A percentile compares a stretch with the other conserved stretches of the same genome.
Evolutionary conservation across 2,797 vertebrate species (phyloP).

Genomic region (Synanceia verrucosa): DNA sequence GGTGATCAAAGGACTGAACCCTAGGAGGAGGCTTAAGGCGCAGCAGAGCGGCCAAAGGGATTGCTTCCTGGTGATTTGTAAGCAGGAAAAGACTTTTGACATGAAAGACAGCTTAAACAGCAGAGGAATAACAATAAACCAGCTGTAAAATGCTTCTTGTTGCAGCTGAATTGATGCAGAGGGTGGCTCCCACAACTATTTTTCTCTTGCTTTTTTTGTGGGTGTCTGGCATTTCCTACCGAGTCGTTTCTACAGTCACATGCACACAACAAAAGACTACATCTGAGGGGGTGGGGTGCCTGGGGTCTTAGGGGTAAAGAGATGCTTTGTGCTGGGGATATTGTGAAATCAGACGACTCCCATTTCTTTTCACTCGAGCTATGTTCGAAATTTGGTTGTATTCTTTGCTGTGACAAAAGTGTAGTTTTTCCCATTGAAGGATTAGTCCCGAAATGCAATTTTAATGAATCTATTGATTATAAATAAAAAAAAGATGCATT

Average conservation of each 20-base stretch:
- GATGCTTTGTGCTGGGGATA: conserved; percentile 72
- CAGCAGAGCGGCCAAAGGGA: conserved; percentile 83
- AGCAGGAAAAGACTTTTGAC: conserved; percentile 95
- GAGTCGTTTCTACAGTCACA: conserved; percentile 88
- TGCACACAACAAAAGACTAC: conserved; percentile 86
- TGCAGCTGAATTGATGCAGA: conserved; percentile 87
- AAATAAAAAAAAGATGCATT: conserved; percentile 23
- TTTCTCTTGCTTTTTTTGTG: conserved; percentile 74
- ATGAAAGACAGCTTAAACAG: conserved; percentile 91
- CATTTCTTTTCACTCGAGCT: conserved; percentile 68
- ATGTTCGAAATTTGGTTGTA: conserved; percentile 69
- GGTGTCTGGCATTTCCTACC: conserved; percentile 84
- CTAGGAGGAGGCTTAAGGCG: conserved; percentile 84
- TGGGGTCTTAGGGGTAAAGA: conserved; percentile 77
- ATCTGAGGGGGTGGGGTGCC: conserved; percentile 84
- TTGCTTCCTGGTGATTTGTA: conserved; percentile 90
- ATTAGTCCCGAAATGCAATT: conserved; percentile 69
- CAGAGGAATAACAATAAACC: conserved; percentile 89
- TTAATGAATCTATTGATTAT: conserved; percentile 67
- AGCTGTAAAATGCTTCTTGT: conserved; percentile 89
- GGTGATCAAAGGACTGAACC: conserved; percentile 89
- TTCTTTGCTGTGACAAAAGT: conserved; percentile 73
- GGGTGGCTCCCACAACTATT: conserved; percentile 76
- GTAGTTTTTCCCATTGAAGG: conserved; percentile 59
- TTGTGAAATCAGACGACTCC: conserved; percentile 78